phyloP scores from a whole-genome alignment of 2,797 vertebrate genomes.

The Brachymystax lenok region DNA sequence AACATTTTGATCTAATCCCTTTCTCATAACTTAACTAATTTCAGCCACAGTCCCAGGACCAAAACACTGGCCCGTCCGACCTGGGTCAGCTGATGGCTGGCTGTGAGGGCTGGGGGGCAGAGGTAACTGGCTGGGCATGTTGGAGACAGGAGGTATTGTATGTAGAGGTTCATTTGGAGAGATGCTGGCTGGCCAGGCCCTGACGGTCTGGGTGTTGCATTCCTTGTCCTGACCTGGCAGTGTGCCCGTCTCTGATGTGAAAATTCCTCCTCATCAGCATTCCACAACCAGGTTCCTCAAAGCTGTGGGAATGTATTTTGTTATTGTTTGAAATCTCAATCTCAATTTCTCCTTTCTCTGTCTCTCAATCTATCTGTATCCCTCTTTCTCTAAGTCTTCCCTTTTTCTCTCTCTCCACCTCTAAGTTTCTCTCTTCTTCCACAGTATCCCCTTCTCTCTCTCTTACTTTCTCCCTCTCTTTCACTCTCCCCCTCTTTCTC shows the following conservation, averaged over 20 bases:
- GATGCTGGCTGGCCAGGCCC: neutral
- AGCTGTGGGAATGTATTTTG: neutral
- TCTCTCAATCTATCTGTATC: neutral
- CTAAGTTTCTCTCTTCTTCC: neutral
- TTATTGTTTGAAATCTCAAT: conserved; percentile 5
- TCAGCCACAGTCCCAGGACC: neutral
- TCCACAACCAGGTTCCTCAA: neutral
- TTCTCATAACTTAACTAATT: neutral
- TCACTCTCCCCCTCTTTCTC: neutral
- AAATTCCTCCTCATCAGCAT: conserved; percentile 31
- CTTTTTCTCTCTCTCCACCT: neutral
- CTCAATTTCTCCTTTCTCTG: neutral
- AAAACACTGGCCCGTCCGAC: neutral
- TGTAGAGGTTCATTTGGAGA: neutral
- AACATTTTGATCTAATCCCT: neutral
- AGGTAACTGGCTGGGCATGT: neutral
- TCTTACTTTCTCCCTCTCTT: neutral
- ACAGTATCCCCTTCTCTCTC: neutral
- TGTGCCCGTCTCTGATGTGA: conserved; percentile 27
- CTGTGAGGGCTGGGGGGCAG: neutral
- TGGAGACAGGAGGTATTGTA: neutral
- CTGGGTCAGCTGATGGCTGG: neutral
- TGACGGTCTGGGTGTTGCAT: conserved; percentile 19
- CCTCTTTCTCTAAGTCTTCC: neutral
- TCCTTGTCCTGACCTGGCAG: conserved; percentile 26